phyloP scores from a whole-genome alignment of 2,113 vertebrate genomes.

The Macrotis lagotis region DNA sequence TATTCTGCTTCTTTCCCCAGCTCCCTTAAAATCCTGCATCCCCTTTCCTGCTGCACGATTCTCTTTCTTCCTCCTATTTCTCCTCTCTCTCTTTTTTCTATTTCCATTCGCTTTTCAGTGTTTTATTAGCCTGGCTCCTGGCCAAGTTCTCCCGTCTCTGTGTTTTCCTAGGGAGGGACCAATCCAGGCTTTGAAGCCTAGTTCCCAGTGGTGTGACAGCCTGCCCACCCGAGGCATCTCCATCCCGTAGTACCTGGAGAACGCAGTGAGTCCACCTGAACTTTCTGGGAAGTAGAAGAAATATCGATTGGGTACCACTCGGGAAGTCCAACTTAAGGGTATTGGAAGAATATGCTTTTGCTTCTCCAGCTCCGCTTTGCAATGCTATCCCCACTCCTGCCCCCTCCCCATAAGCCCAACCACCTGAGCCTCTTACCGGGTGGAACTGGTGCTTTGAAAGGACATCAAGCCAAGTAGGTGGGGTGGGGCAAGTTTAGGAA shows the following conservation, averaged over 20 bases:
- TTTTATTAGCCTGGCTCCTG: neutral
- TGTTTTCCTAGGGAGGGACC: neutral
- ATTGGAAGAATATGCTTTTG: neutral
- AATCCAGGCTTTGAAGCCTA: neutral
- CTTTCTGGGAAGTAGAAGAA: neutral
- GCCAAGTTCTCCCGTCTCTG: neutral
- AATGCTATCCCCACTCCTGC: accelerated
- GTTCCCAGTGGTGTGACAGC: neutral
- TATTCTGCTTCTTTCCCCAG: neutral
- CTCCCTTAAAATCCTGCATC: neutral
- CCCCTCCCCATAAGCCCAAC: neutral
- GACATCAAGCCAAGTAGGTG: neutral
- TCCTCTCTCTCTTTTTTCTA: neutral
- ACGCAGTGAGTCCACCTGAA: neutral
- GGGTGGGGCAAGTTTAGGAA: neutral
- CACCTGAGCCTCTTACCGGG: neutral
- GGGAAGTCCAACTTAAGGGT: neutral
- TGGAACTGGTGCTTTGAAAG: neutral
- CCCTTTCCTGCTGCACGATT: neutral
- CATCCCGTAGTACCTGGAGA: neutral
- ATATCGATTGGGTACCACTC: neutral
- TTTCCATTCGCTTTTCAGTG: neutral
- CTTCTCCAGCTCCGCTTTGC: neutral
- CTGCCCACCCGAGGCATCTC: neutral
- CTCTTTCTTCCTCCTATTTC: neutral